Percentiles rank a stretch among this genome's conserved stretches.
phyloP scores from a whole-genome alignment of 2,888 invertebrate species.

The Theretra japonica region DNA sequence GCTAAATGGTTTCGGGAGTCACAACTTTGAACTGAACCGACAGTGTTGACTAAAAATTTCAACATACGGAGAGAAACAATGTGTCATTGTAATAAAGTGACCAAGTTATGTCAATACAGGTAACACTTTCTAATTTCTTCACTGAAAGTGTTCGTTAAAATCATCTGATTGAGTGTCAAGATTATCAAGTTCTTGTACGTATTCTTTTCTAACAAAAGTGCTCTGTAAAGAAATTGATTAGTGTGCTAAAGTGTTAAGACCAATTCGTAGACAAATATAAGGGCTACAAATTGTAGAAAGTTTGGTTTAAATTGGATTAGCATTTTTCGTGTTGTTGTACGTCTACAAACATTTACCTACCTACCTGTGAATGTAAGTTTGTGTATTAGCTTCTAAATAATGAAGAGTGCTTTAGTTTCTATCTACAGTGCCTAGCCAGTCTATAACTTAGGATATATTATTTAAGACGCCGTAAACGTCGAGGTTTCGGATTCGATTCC shows the following conservation, averaged over 20 bases:
- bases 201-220: neutral
- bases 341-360: neutral
- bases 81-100: neutral
- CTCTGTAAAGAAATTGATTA: neutral
- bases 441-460: no score
- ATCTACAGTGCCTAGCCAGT: no score
- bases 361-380: no score
- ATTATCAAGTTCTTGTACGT: neutral
- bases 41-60: neutral
- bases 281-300: neutral
- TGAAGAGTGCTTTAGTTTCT: no score
- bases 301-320: neutral
- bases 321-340: neutral
- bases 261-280: neutral
- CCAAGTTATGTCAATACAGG: neutral
- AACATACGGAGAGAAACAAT: constrained; percentile 8
- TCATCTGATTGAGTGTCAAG: neutral
- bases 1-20: neutral
- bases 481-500: neutral
- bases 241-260: neutral
- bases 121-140: neutral
- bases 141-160: constrained; percentile 1
- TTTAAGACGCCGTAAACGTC: no score
- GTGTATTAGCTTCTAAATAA: no score
- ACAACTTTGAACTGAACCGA: neutral